A percentile compares a stretch with the other conserved stretches of the same genome.
phyloP scores from a whole-genome alignment of 2,797 vertebrate species.

The Chromobotia macracanthus region DNA sequence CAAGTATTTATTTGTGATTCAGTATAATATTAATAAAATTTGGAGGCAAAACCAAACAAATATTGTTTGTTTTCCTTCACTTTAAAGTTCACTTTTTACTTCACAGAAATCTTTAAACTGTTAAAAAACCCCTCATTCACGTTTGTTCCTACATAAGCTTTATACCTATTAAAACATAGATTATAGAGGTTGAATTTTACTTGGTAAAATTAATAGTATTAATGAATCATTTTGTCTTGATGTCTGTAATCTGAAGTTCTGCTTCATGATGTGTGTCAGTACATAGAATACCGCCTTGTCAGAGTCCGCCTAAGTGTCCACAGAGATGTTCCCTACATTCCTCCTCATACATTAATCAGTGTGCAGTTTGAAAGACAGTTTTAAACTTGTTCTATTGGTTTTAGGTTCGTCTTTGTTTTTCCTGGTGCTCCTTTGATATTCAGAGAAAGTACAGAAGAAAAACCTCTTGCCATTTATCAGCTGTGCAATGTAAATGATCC shows the following conservation, averaged over 20 bases:
- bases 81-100: background rate
- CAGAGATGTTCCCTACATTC: slow-evolving; percentile 19
- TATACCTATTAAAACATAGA: background rate
- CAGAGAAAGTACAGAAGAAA: slow-evolving; percentile 21
- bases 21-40: no score
- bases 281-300: no score
- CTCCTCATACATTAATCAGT: slow-evolving; percentile 40
- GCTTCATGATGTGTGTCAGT: no score
- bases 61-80: background rate
- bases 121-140: background rate
- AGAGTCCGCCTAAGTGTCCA: background rate
- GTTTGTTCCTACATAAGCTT: background rate
- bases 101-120: background rate
- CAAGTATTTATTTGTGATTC: background rate
- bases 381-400: slow-evolving; percentile 18
- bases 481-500: slow-evolving; percentile 27
- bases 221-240: background rate
- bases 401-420: slow-evolving; percentile 14
- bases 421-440: slow-evolving; percentile 12
- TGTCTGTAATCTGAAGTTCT: background rate
- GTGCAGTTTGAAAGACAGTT: slow-evolving; percentile 10
- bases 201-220: background rate
- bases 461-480: slow-evolving; percentile 5
- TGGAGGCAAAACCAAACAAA: background rate
- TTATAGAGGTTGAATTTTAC: background rate